Base-by-base conservation (phyloP, 1,140 invertebrate genomes). In the Bombus consobrinus region DNA sequence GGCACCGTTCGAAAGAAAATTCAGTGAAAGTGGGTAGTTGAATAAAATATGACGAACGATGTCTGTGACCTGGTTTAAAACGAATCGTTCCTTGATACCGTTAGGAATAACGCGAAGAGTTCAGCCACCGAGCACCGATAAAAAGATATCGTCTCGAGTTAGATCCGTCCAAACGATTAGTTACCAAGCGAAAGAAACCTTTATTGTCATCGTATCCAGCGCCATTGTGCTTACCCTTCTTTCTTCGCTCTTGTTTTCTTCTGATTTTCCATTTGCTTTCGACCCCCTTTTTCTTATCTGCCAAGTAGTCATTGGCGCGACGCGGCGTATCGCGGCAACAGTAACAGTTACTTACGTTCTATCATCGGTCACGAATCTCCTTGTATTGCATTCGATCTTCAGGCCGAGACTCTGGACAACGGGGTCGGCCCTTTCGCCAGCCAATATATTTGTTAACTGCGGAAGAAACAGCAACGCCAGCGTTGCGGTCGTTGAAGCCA, bases 351-450 rank as follows among this genome's bases (percentile, higher is more conserved):
- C 81, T 93, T 93, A 96, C 96, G 96, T 96, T 68, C 95, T 96
- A 90, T 97, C 97, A 84, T 97, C 97, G 10, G 96, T 96, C 3
- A 97, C 96, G 88, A 97, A 97, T 91, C 97, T 95, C 87, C 98
- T 96, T 0, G 98, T 99, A 89, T 98, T 98, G 93, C 96, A 98
- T 93, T 99, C 98, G 82, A 98, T 97, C 93, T 98, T 97, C 25
- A 99, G 95, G 28, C 98, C 98, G 95, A 98, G 97, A 90, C 98
- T 98, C 89, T 98, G 97, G 87, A 98, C 98, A 1, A 99, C 96
- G 0, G 97, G 97, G 94, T 98, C 97, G 1, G 96, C 96, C 82
- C 97, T 97, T 92, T 97, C 96, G 74, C 96, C 96, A 93, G 91
- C 92, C 18, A 94, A 85, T 37, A 97, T 97, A 68, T 97, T 96